Conservation (phyloP, 1,140 invertebrate genomes). For the Gryllus bimaculatus region DNA sequence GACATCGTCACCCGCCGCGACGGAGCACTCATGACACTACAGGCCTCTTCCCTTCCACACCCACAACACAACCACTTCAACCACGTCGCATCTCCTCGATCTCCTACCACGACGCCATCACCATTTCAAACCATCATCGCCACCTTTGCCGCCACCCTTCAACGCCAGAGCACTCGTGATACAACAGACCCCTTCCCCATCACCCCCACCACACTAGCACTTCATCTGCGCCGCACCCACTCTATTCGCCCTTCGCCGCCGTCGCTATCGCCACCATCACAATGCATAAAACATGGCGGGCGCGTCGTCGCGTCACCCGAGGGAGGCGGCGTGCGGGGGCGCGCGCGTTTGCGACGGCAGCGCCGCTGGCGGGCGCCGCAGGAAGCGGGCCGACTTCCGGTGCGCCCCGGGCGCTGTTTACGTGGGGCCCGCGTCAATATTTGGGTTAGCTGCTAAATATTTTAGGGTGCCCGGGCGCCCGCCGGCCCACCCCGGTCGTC, state of each 20-base stretch:
- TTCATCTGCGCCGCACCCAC: neutral
- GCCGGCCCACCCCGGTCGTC: too few species aligned
- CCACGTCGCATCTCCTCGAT: too few species aligned
- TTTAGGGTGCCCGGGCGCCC: neutral
- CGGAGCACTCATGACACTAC: too few species aligned
- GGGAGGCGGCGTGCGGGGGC: too few species aligned
- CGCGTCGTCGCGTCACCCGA: neutral
- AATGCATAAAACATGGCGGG: neutral
- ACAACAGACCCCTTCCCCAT: neutral
- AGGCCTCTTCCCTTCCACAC: too few species aligned
- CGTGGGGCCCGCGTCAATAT: neutral
- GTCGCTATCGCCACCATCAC: neutral
- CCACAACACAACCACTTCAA: too few species aligned
- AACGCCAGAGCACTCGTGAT: neutral
- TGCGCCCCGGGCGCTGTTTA: neutral
- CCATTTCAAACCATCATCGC: too few species aligned
- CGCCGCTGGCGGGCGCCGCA: too few species aligned
- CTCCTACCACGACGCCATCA: too few species aligned
- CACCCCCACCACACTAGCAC: neutral
- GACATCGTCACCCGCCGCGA: too few species aligned
- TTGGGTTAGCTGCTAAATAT: neutral
- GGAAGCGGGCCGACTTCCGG: neutral
- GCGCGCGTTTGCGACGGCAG: neutral
- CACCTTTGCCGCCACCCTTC: too few species aligned
- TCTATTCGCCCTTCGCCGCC: neutral